Conservation (phyloP, 92 coral and sea anemone genomes). For the Isaurus tuberculatus region DNA sequence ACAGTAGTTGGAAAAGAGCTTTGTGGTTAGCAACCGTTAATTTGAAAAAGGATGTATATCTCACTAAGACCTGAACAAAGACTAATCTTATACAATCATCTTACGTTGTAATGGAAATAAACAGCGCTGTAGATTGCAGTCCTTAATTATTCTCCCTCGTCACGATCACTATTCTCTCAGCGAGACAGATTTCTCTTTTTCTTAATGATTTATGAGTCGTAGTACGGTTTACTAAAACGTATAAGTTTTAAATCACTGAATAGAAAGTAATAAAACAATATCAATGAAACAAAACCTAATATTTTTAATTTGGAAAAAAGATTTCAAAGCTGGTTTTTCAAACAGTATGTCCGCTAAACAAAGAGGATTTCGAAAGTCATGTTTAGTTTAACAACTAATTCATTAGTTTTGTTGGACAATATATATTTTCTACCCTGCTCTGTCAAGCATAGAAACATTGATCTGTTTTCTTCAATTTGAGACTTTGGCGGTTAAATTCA, state of each 20-base stretch:
- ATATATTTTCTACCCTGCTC: neutral
- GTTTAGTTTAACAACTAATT: neutral
- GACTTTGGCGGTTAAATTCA: neutral
- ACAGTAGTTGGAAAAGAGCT: neutral
- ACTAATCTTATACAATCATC: too few species aligned
- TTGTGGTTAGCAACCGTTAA: neutral
- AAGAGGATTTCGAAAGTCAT: neutral
- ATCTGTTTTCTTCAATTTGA: neutral
- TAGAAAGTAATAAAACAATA: neutral
- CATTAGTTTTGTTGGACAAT: neutral
- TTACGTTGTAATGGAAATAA: too few species aligned
- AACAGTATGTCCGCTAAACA: neutral
- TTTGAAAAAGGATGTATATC: neutral
- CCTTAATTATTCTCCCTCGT: too few species aligned
- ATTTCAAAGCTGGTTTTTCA: neutral
- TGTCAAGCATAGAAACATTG: neutral
- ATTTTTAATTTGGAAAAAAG: neutral
- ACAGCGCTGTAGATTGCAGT: too few species aligned
- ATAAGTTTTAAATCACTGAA: neutral
- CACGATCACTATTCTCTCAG: too few species aligned
- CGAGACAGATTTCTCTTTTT: too few species aligned
- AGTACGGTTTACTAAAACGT: neutral
- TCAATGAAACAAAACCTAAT: neutral
- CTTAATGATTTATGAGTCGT: too few species aligned
- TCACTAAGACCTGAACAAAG: neutral